Base-by-base conservation (phyloP, 2,113 vertebrate species). In the Cnemophilus loriae region DNA sequence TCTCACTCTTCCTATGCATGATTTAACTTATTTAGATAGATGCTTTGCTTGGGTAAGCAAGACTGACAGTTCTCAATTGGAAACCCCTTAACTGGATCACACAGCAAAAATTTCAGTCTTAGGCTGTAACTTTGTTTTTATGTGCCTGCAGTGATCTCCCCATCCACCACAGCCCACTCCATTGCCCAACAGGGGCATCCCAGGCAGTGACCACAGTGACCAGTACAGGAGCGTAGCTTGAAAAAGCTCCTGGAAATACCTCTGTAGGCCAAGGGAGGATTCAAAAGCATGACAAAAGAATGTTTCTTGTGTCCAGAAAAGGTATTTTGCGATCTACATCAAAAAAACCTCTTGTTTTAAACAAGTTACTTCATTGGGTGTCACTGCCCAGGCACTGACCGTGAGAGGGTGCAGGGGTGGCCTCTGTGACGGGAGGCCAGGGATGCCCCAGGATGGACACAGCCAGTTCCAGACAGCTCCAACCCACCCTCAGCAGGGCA, bases 221-320 rank as follows among this genome's bases (percentile, higher is more conserved):
- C 33, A 5, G 9, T 1, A 21, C 10, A 19, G 9, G 1, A 1
- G 4, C 0, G 1, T 9, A 52, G 47, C 71, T 27, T 18, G 11
- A 52, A 52, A 83, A 60, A 65, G 32, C 21, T 44, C 7, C 7
- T 44, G 37, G 63, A 77, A 67, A 67, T 5, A 19, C 23, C 30
- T 78, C 46, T 41, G 10, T 22, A 57, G 1, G 10, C 28, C 1
- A 3, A 59, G 37, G 57, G 35, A 17, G 6, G 12, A 53, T 39
- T 81, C 41, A 3, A 70, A 32, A 74, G 27, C 18, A n/a, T 4
- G 30, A 80, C 0, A 0, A 37, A 69, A 73, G 8, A 82, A 70
- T 0, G 4, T 9, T 55, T 21, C 32, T 10, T 28, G 10, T 13
- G 11, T 44, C 50, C 64, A 81, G n/a, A 81, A 75, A 46, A 77